These are phyloP conservation scores for Acipenser ruthenus DNA, from an alignment of 2,797 vertebrate genomes.

Conservation along the genomic window DNA sequence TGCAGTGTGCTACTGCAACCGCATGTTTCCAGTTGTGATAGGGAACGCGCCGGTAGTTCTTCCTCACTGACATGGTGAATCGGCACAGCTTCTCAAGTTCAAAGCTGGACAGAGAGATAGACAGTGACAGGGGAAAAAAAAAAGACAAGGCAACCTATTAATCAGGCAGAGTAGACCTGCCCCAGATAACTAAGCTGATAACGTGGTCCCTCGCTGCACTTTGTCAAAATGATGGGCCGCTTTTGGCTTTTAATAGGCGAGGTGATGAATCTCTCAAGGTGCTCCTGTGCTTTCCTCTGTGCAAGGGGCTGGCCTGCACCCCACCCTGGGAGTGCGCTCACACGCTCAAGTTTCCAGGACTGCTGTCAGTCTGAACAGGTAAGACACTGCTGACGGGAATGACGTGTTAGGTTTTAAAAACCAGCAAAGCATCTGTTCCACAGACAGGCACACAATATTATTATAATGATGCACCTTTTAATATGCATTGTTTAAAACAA, in stretches of 20 bases:
- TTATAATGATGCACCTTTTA: no score
- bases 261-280: neutral
- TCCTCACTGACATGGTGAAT: conserved; percentile 97
- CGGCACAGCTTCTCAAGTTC: conserved; percentile 94
- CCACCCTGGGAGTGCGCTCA: neutral
- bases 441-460: neutral
- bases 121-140: neutral
- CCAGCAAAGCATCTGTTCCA: neutral
- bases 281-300: neutral
- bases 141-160: neutral
- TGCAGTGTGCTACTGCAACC: conserved; percentile 90
- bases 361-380: neutral
- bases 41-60: conserved; percentile 93
- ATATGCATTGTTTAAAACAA: no score
- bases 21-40: conserved; percentile 99
- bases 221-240: conserved; percentile 1
- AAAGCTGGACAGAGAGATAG: conserved; percentile 61
- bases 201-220: neutral
- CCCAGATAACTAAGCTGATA: neutral
- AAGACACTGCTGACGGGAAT: neutral
- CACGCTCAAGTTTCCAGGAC: neutral
- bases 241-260: conserved; percentile 4
- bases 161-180: neutral
- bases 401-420: neutral
- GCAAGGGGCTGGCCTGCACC: neutral